Conservation (phyloP, 1,140 invertebrate species). For the Drosophila saltans region DNA sequence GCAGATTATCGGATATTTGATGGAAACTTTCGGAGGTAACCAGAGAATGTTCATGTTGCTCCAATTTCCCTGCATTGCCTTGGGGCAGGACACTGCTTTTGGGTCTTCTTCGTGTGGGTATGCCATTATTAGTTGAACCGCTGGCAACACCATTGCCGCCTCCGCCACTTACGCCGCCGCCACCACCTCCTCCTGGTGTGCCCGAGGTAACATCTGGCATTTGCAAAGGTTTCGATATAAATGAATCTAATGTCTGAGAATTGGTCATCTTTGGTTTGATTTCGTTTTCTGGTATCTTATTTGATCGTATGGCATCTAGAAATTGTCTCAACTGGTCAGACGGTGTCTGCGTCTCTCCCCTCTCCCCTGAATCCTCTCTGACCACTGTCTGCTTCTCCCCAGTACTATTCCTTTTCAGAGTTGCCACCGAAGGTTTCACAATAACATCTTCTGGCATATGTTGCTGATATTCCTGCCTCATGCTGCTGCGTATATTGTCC, state of each 20-base stretch:
- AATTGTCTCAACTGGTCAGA: slow-evolving; percentile 82
- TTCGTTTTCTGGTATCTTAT: slow-evolving; percentile 78
- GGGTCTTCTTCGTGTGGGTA: slow-evolving; percentile 65
- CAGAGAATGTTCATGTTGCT: slow-evolving; percentile 71
- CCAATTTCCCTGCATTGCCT: slow-evolving; percentile 42
- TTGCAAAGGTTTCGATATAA: slow-evolving; percentile 77
- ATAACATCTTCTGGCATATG: slow-evolving; percentile 76
- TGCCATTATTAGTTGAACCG: slow-evolving; percentile 18
- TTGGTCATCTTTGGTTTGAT: slow-evolving; percentile 77
- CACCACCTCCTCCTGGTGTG: slow-evolving; percentile 49
- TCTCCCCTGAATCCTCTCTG: neutral
- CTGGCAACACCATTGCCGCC: slow-evolving; percentile 10
- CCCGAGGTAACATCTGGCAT: slow-evolving; percentile 81
- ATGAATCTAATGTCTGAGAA: slow-evolving; percentile 76
- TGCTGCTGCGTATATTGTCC: slow-evolving; percentile 81
- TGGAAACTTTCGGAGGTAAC: slow-evolving; percentile 81
- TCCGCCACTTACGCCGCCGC: neutral
- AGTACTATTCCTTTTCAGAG: slow-evolving; percentile 31
- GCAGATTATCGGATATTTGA: slow-evolving; percentile 81
- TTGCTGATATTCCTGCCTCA: slow-evolving; percentile 79
- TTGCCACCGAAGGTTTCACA: slow-evolving; percentile 50
- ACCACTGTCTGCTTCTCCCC: slow-evolving; percentile 21
- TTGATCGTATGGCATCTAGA: slow-evolving; percentile 80
- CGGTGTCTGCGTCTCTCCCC: slow-evolving; percentile 61
- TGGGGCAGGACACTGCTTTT: slow-evolving; percentile 65